Evolutionary conservation across 2,888 invertebrate species (phyloP).

Genomic region (Trypoxylon attenuatum): DNA sequence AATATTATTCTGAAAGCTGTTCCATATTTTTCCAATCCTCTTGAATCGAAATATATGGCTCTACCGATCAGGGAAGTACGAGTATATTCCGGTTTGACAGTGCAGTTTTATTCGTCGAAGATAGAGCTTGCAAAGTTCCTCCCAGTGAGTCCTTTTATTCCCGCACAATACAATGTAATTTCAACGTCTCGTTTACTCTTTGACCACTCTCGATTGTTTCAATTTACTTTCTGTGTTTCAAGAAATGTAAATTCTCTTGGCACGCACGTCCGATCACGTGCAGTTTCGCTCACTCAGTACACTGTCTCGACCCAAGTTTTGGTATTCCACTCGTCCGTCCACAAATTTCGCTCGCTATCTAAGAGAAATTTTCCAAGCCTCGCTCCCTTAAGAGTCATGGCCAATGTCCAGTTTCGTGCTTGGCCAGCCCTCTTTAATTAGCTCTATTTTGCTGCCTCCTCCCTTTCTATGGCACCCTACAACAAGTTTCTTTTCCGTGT

Average conservation of each 20-base stretch:
- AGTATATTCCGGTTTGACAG: no score
- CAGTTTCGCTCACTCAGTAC: constrained; percentile 18
- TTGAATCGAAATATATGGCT: no score
- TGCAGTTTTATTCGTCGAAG: no score
- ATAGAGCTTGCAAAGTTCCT: no score
- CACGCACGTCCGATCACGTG: constrained; percentile 39
- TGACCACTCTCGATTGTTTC: constrained; percentile 22
- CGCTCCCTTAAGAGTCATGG: constrained; percentile 35
- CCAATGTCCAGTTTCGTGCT: constrained; percentile 61
- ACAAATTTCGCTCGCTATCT: constrained; percentile 45
- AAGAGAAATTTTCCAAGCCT: constrained; percentile 43
- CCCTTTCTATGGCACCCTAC: constrained; percentile 13
- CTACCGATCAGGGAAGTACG: no score
- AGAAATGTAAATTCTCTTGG: constrained; percentile 65
- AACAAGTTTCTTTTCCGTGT: constrained; percentile 38
- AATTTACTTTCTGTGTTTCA: constrained; percentile 34
- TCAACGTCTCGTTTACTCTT: constrained; percentile 19
- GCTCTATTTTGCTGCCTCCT: constrained; percentile 37
- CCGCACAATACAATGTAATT: no score
- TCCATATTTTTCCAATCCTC: no score
- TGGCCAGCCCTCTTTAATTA: constrained; percentile 60
- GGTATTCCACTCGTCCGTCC: constrained; percentile 49
- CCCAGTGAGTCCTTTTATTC: no score
- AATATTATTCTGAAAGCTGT: no score
- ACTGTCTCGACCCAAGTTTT: constrained; percentile 34